Evolutionary conservation across 2,797 vertebrate species (phyloP).

Genomic region (Leptatherina wallacei): DNA sequence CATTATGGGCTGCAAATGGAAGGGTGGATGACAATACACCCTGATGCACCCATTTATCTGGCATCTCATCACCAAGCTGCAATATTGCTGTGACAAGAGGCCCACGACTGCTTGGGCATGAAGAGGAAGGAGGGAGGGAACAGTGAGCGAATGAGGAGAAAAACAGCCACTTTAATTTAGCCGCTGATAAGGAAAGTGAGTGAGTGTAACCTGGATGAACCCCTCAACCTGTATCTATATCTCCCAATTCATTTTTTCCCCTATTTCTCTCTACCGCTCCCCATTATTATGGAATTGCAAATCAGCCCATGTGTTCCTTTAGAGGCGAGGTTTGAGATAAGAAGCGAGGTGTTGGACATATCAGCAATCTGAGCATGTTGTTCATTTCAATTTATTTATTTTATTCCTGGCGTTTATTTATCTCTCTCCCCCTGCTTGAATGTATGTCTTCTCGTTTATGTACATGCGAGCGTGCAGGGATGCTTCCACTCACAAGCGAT

Average conservation of each 20-base stretch:
- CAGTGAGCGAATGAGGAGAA: neutral
- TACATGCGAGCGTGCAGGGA: slow-evolving; percentile 24
- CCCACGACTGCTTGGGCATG: slow-evolving; percentile 40
- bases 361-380: slow-evolving; percentile 65
- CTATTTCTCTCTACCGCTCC: slow-evolving; percentile 21
- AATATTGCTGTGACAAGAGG: slow-evolving; percentile 60
- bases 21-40: slow-evolving; percentile 40
- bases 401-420: slow-evolving; percentile 57
- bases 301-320: slow-evolving; percentile 47
- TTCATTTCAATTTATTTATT: slow-evolving; percentile 60
- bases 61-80: slow-evolving; percentile 54
- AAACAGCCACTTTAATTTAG: slow-evolving; percentile 54
- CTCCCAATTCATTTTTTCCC: slow-evolving; percentile 21
- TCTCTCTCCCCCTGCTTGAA: slow-evolving; percentile 35
- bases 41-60: slow-evolving; percentile 58
- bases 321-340: slow-evolving; percentile 63
- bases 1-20: slow-evolving; percentile 20
- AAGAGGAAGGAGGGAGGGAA: neutral
- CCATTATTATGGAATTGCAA: slow-evolving; percentile 66
- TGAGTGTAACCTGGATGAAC: slow-evolving; percentile 43
- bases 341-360: slow-evolving; percentile 44
- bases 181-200: slow-evolving; percentile 62
- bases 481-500: slow-evolving; percentile 35
- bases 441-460: slow-evolving; percentile 34
- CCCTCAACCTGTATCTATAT: slow-evolving; percentile 47